Evolutionary conservation across 2,113 vertebrate species (phyloP).

Genomic region (Osmerus eperlanus): DNA sequence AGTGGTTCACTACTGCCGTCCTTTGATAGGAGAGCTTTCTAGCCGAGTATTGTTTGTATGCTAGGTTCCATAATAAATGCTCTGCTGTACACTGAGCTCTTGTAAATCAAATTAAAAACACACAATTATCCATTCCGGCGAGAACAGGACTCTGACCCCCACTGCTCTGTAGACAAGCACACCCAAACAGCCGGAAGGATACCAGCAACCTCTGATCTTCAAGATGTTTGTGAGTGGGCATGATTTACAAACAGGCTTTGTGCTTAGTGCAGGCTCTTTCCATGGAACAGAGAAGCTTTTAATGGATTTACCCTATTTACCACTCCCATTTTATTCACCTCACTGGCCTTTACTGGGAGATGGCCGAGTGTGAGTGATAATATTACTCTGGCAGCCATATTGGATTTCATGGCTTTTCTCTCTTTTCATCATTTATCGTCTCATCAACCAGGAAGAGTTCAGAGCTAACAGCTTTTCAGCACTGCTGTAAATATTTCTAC

Average conservation of each 20-base stretch:
- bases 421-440: slow-evolving; percentile 6
- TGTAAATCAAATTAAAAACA: slow-evolving; percentile 57
- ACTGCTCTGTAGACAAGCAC: slow-evolving; percentile 46
- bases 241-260: slow-evolving; percentile 19
- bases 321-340: slow-evolving; percentile 22
- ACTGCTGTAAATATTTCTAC: background rate
- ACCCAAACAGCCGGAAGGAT: slow-evolving; percentile 35
- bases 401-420: slow-evolving; percentile 14
- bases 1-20: slow-evolving; percentile 16
- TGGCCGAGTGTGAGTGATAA: background rate
- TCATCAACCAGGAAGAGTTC: background rate
- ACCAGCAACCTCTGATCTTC: slow-evolving; percentile 24
- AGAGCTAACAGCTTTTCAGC: background rate
- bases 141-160: slow-evolving; percentile 46
- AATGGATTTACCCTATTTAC: slow-evolving; percentile 31
- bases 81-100: slow-evolving; percentile 22
- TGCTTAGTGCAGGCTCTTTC: slow-evolving; percentile 1
- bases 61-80: background rate
- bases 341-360: slow-evolving; percentile 1
- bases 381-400: slow-evolving; percentile 6
- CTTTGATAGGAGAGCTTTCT: slow-evolving; percentile 37
- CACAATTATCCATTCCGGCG: slow-evolving; percentile 44
- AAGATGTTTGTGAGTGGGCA: slow-evolving; percentile 13
- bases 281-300: slow-evolving; percentile 5
- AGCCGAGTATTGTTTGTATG: slow-evolving; percentile 38